Evolutionary conservation across 2,113 vertebrate species (phyloP), one percentile per base, ranked within the genome.

Genomic region (Nettapus auritus): DNA sequence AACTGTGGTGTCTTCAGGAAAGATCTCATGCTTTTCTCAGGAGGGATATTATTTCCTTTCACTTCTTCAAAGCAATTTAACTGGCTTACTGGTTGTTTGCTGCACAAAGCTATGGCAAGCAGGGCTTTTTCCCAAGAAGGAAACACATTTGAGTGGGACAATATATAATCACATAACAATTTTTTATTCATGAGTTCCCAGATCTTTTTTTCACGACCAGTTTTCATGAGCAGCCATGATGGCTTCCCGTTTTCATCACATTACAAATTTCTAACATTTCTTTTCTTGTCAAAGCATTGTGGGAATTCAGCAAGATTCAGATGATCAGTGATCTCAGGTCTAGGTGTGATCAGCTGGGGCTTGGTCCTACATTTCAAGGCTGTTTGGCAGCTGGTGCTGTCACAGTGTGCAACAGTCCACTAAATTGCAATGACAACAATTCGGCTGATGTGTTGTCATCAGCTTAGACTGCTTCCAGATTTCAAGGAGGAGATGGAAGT

Each of bases 171-270:
- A 20, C 13, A 67, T 63, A 28, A 63, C 60, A 63, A 36, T 56
- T 89, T 67, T 16, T 33, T 42, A 6, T 40, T 71, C 8, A 6
- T 28, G 13, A 87, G 63, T 67, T 89, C 29, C 59, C 40, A 55
- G 17, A 11, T 70, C 26, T 53, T 89, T 52, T 78, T 78, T 63
- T 34, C 38, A 59, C 19, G 9, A 13, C 8, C 50, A 55, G 38
- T 88, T 89, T 84, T 75, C 31, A 29, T 0, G 0, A 75, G 28
- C 2, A 9, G 56, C 40, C 1, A 1, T 0, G 0, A 17, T 34
- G 17, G 18, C 13, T 86, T 83, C 46, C 29, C 6, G 6, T 83
- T 86, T 70, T 33, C 10, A 48, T 63, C 46, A 69, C 16, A 4
- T 0, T 2, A 86, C 28, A n/a, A 70, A 88, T 42, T 21, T 63